These are phyloP conservation scores for Ctenopoma multispine DNA, from an alignment of 2,797 vertebrate genomes.

Conservation along the genomic window DNA sequence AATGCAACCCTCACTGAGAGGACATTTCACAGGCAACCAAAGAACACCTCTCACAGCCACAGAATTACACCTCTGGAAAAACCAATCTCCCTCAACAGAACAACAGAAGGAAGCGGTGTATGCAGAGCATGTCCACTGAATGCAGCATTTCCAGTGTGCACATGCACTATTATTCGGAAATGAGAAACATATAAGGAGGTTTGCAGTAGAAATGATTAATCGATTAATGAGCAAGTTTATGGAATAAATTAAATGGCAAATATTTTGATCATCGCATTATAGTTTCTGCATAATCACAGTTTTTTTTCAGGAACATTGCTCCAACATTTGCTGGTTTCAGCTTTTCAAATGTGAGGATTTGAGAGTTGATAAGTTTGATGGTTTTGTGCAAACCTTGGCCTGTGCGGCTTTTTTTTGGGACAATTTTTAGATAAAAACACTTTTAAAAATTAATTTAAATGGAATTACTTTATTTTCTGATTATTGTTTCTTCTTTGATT, in stretches of 20 bases:
- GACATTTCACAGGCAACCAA: slow-evolving; percentile 61
- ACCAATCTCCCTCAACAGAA: slow-evolving; percentile 12
- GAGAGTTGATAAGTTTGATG: background rate
- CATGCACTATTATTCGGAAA: no score
- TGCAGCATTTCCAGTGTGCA: no score
- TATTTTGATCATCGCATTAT: background rate
- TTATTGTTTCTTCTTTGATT: no score
- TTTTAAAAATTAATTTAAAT: no score
- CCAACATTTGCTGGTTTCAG: background rate
- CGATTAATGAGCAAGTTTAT: background rate
- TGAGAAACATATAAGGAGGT: background rate
- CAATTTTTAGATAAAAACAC: no score
- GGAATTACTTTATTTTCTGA: no score
- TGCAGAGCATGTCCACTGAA: slow-evolving; percentile 5
- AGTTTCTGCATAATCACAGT: background rate
- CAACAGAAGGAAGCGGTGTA: slow-evolving; percentile 42
- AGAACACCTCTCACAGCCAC: slow-evolving; percentile 52
- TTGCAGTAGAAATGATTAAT: background rate
- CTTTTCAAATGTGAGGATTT: background rate
- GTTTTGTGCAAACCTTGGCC: background rate
- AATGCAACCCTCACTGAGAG: slow-evolving; percentile 45
- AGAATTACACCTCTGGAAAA: slow-evolving; percentile 65
- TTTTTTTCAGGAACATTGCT: background rate
- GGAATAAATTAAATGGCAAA: background rate
- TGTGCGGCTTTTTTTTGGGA: background rate